Evolutionary conservation across 2,888 invertebrate genomes (phyloP).

Genomic region (Tetragnatha montana): DNA sequence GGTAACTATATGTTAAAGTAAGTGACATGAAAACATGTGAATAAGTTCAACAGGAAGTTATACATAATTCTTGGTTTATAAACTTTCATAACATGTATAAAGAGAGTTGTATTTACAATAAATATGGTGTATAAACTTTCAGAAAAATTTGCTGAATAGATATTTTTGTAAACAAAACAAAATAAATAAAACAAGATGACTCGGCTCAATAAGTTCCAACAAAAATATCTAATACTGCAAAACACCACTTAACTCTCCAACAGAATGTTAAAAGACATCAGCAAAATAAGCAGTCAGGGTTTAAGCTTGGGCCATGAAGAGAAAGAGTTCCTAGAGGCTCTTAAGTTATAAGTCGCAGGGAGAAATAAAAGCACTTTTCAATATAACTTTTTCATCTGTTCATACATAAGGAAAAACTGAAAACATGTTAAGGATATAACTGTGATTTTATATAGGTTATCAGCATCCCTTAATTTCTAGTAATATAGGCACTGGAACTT

Average conservation of each 20-base stretch:
- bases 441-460: too few relatives aligned
- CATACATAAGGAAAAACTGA: slow-evolving; percentile 91
- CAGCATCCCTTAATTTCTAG: too few relatives aligned
- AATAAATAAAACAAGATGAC: slow-evolving; percentile 63
- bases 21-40: too few relatives aligned
- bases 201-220: slow-evolving; percentile 53
- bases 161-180: slow-evolving; percentile 57
- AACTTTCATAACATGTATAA: slow-evolving; percentile 4
- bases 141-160: slow-evolving; percentile 59
- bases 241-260: slow-evolving; percentile 32
- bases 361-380: slow-evolving; percentile 74
- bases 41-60: too few relatives aligned
- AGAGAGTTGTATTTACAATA: slow-evolving; percentile 39
- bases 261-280: slow-evolving; percentile 21
- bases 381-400: slow-evolving; percentile 88
- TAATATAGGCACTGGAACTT: too few relatives aligned
- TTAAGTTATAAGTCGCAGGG: slow-evolving; percentile 28
- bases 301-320: slow-evolving; percentile 57
- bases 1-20: too few relatives aligned
- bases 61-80: too few relatives aligned
- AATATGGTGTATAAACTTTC: slow-evolving; percentile 55
- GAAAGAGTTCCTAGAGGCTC: slow-evolving; percentile 34
- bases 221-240: slow-evolving; percentile 58
- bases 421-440: slow-evolving; percentile 62
- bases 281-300: slow-evolving; percentile 12